A percentile compares a stretch with the other conserved stretches of the same genome.
Evolutionary conservation across 2,888 invertebrate genomes (phyloP).

Genomic region (Dascillus cervinus): DNA sequence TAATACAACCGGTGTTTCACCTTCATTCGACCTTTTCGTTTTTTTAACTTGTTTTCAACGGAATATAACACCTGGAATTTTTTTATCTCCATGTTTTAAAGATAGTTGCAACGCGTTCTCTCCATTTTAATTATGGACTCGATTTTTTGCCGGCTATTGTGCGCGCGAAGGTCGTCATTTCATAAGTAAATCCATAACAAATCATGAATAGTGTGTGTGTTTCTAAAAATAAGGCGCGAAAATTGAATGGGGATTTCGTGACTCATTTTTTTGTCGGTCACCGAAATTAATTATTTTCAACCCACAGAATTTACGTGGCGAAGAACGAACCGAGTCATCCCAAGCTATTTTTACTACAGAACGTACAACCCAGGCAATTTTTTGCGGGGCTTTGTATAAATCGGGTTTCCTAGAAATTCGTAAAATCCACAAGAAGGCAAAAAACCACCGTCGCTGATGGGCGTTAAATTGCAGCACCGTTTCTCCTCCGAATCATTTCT

Average conservation of each 20-base stretch:
- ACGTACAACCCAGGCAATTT: too few relatives aligned
- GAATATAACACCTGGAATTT: constrained; percentile 11
- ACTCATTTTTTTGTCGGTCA: constrained; percentile 11
- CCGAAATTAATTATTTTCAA: constrained; percentile 10
- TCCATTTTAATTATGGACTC: constrained; percentile 5
- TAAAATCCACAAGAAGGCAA: too few relatives aligned
- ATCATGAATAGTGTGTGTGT: constrained; percentile 14
- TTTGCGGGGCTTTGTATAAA: too few relatives aligned
- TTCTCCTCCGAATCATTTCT: too few relatives aligned
- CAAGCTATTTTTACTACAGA: too few relatives aligned
- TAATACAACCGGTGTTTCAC: constrained; percentile 17
- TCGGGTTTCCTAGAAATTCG: too few relatives aligned
- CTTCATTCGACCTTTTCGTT: constrained; percentile 15
- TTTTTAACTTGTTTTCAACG: constrained; percentile 7
- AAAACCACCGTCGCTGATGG: too few relatives aligned
- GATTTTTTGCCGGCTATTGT: not conserved
- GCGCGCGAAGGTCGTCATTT: constrained; percentile 7
- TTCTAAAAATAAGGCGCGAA: constrained; percentile 14
- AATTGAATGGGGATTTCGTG: constrained; percentile 10
- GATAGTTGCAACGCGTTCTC: constrained; percentile 1
- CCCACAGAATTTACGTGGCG: too few relatives aligned
- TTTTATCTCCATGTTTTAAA: constrained; percentile 10
- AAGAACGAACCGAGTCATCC: too few relatives aligned
- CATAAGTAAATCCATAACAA: constrained; percentile 10
- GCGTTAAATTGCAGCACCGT: too few relatives aligned